Base-by-base conservation (phyloP, 2,888 invertebrate species). In the Cacoxenus indagator region DNA sequence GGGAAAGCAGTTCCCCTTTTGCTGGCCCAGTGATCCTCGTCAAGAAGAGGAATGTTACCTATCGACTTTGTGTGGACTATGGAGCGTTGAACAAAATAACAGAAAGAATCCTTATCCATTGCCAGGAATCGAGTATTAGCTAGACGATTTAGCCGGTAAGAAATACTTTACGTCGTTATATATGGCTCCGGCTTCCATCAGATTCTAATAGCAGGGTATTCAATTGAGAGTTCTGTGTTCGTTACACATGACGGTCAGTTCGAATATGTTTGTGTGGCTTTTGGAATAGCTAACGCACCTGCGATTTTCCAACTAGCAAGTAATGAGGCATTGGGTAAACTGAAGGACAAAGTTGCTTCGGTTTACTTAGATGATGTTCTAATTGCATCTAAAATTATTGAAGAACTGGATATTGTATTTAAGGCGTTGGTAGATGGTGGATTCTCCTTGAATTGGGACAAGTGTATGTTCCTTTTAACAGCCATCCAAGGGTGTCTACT, bases 21-120 rank as follows among this genome's bases (percentile, higher is more conserved):
- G 67, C 62, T 51, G 62, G 67, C 19, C 67, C 62, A 19, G 67
- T 67, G 9, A 51, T 67, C 62, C 62, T 67, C 22, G 67, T 48
- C 31, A 17, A 29, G 51, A 67, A 67, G 62, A 67, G 62, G 17
- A 67, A 67, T 24, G 67, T 61, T 8, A 59, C 61, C 51, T 55
- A 67, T 45, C 67, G 67, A 24, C 46, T 62, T 46, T 67, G 67
- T 37, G 67, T 67, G 2, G 67, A 62, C 17, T 67, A 61, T 17
- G 57, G 67, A 19, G 67, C 59, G 14, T 46, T 67, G 11, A 67
- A 67, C 43, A 67, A 59, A 59, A 46, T 61, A 14, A 62, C 61
- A 26, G 11, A 61, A 29, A 67, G 46, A 48, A 67, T 51, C 67
- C 61, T 17, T 67, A 67, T 24, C 67, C 67, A 4, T 61, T 67